These are phyloP conservation scores for Damaliscus lunatus DNA, from an alignment of 2,113 vertebrate species.

Conservation along the genomic window DNA sequence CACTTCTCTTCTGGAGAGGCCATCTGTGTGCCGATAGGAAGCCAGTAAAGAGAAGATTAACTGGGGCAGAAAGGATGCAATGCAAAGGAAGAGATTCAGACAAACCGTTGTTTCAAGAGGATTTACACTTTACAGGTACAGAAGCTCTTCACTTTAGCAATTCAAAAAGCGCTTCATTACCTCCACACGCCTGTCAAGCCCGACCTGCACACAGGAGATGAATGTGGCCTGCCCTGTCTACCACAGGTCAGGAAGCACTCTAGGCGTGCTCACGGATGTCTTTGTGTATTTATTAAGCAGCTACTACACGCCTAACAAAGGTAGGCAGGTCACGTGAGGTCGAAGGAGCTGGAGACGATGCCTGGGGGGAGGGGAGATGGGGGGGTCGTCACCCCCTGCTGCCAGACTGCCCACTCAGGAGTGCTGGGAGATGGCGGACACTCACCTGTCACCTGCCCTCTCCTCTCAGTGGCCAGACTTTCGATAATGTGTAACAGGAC, in stretches of 20 bases:
- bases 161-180: neutral
- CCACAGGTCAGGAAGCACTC: neutral
- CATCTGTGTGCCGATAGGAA: conserved; percentile 80
- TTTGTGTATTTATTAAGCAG: neutral
- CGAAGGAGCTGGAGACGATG: neutral
- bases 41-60: conserved; percentile 27
- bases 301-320: neutral
- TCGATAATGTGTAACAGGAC: neutral
- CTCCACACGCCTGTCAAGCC: neutral
- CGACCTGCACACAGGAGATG: neutral
- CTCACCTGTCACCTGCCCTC: neutral
- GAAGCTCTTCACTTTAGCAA: neutral
- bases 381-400: neutral
- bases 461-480: neutral
- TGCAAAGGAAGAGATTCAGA: neutral
- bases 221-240: neutral
- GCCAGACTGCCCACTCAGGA: neutral
- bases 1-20: conserved; percentile 97
- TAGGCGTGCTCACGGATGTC: neutral
- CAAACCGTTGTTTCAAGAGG: neutral
- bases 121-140: neutral
- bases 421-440: neutral
- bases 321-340: neutral
- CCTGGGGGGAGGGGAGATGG: neutral
- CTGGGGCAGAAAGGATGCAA: neutral